phyloP scores from a whole-genome alignment of 2,113 vertebrate genomes.

The Pterocles burchelli region DNA sequence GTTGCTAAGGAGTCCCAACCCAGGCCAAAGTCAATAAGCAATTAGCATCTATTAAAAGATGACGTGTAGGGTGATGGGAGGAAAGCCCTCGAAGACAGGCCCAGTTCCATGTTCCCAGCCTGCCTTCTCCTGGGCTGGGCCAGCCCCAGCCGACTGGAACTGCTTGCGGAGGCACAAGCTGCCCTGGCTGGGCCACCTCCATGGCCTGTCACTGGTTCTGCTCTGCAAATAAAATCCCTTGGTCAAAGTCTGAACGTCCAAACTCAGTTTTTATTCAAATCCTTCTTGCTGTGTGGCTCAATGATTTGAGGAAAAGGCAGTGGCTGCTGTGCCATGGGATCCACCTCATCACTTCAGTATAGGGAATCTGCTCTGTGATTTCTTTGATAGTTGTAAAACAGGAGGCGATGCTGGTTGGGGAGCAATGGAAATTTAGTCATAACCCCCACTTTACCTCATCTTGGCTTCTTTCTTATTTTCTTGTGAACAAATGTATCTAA shows the following conservation, averaged over 20 bases:
- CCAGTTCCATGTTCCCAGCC: background rate
- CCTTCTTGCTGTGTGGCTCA: background rate
- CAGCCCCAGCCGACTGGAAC: background rate
- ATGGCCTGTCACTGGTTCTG: accelerated
- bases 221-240: background rate
- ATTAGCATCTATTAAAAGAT: conserved; percentile 17
- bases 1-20: background rate
- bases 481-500: background rate
- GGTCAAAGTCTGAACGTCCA: background rate
- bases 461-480: background rate
- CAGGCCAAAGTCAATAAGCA: conserved; percentile 47
- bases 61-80: background rate
- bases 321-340: background rate
- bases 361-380: background rate
- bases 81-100: background rate
- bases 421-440: background rate
- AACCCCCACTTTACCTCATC: background rate
- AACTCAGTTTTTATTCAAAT: background rate
- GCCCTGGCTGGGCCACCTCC: background rate
- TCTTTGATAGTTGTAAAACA: background rate
- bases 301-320: background rate
- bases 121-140: background rate
- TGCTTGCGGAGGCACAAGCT: accelerated
- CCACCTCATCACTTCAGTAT: background rate
- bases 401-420: background rate